Base-by-base conservation (phyloP, 2,113 vertebrate genomes). In the Pelvicachromis taeniatus region DNA sequence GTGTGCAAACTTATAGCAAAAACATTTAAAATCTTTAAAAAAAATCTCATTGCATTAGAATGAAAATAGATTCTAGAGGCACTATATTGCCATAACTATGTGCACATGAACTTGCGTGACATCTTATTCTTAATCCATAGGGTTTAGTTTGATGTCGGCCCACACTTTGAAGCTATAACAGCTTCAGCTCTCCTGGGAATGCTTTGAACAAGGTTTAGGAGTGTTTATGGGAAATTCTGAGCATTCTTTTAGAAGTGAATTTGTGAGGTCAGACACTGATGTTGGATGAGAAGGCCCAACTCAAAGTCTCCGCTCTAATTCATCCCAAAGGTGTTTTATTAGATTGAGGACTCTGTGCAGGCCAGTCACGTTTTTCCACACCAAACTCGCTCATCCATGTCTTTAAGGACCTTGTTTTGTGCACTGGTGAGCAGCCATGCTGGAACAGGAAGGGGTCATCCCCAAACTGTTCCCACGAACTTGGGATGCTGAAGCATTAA, bases 61-160 rank as follows among this genome's bases (percentile, higher is more conserved):
- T 4, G 48, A 50, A 50, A 50, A 50, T 6, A 17, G 48, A 1
- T 70, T 45, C 45, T 45, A 45, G 65, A 70, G 17, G 35, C 31
- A n/a, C 33, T 4, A 35, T 0, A 0, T 38, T 38, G 59, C 10
- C 31, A 12, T 7, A 63, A 63, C 26, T 26, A 26, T 26, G 26
- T 2, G 0, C 59, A 38, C n/a, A 12, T 63, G 31, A 63, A 63
- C 10, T n/a, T 63, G 59, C 17, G 7, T 63, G 59, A 63, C 10
- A 63, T 63, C 59, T 17, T 10, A 38, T 38, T 38, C 10, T 10
- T 63, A 63, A 63, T 0, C 0, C 59, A 12, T 1, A 63, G 59
- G 59, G 59, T 63, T 0, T 63, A 38, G 35, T 63, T 35, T n/a
- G 59, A 63, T 1, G 9, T 61, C 58, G 35, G 59, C 59, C 59